Evolutionary conservation across 2,888 invertebrate species (phyloP).

Genomic region (Eristalis intricaria): DNA sequence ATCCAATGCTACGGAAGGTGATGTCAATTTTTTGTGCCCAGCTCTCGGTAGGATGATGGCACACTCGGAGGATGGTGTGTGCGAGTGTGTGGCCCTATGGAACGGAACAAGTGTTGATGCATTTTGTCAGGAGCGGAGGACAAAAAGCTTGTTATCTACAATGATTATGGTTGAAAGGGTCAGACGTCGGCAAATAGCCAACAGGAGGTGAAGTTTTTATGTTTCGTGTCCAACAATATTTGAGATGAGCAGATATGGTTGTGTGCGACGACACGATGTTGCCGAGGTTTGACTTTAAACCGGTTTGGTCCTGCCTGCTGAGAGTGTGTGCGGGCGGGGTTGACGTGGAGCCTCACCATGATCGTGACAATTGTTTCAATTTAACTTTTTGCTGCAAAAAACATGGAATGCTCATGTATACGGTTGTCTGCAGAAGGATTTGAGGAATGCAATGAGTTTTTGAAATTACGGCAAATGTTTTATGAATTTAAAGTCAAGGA

Average conservation of each 20-base stretch:
- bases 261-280: neutral
- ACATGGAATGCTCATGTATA: neutral
- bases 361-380: neutral
- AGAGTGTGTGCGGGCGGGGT: neutral
- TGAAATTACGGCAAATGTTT: neutral
- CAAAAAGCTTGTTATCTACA: slow-evolving; percentile 57
- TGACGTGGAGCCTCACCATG: neutral
- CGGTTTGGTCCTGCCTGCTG: neutral
- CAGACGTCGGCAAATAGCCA: slow-evolving; percentile 35
- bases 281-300: slow-evolving; percentile 10
- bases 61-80: neutral
- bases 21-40: slow-evolving; percentile 16
- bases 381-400: neutral
- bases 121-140: slow-evolving; percentile 36
- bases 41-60: neutral
- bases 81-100: slow-evolving; percentile 1
- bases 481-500: neutral
- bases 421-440: neutral
- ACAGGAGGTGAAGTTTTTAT: slow-evolving; percentile 35
- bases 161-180: slow-evolving; percentile 52
- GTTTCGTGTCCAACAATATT: slow-evolving; percentile 27
- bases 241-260: slow-evolving; percentile 14
- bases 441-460: neutral
- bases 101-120: slow-evolving; percentile 33
- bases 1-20: slow-evolving; percentile 30